Percentiles rank a stretch among this genome's conserved stretches.
phyloP scores from a whole-genome alignment of 2,113 vertebrate species.

The Marmota flaviventris region DNA sequence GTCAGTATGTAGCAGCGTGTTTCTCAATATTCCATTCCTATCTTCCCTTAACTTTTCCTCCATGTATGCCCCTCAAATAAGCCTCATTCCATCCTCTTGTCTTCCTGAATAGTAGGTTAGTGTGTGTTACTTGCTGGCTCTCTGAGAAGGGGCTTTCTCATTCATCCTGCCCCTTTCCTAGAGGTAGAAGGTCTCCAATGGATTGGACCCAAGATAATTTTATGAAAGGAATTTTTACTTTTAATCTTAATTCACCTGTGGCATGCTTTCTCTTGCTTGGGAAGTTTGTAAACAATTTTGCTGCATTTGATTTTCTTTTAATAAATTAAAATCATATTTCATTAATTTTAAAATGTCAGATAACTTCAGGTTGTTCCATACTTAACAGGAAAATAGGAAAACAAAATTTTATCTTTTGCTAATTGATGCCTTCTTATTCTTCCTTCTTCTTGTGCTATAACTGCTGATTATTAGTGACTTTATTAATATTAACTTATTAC shows the following conservation, averaged over 20 bases:
- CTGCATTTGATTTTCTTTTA: background rate
- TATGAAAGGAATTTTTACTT: background rate
- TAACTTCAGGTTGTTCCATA: background rate
- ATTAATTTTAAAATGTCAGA: background rate
- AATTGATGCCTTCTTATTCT: background rate
- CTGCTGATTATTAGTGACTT: background rate
- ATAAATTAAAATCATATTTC: background rate
- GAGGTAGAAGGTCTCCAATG: background rate
- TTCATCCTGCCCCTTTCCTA: background rate
- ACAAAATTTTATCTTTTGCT: background rate
- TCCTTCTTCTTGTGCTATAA: background rate
- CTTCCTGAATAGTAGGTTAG: background rate
- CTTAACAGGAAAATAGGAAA: background rate
- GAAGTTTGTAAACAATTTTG: background rate
- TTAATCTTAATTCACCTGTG: background rate
- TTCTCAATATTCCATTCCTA: background rate
- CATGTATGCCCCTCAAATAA: background rate
- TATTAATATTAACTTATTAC: background rate
- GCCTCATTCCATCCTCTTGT: background rate
- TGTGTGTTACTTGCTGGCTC: background rate
- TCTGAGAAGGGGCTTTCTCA: background rate
- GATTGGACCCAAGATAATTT: background rate
- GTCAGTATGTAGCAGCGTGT: background rate
- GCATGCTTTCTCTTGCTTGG: background rate
- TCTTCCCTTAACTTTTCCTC: background rate